Evolutionary conservation across 2,888 invertebrate species (phyloP), one percentile per base, ranked within the genome.

Genomic region (Eumerus sabulonum): DNA sequence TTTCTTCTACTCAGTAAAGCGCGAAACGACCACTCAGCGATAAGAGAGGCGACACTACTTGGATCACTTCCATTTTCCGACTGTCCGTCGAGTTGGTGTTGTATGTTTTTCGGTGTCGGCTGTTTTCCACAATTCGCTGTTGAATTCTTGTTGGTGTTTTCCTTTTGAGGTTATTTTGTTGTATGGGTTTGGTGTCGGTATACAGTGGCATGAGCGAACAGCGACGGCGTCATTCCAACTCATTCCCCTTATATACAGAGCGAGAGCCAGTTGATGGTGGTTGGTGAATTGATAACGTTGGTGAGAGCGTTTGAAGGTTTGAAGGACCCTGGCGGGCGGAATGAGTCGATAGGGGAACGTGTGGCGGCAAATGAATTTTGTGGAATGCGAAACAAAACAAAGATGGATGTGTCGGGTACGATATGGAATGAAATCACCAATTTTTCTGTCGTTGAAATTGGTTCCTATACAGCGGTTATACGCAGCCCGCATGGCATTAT

Each of bases 11-110:
- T 56, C 36, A 72, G 35, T 48, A 57, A 19, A 62, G 57, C 77
- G 73, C 73, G 73, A 67, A 73, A 63, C 77, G 48, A 4, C 38
- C 12, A 63, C 36, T 54, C 38, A 16, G 42, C 42, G 27, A 38
- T 59, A 1, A 18, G 7, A 62, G 11, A 59, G 42, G 51, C 79
- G 64, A 74, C 45, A 74, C 70, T 47, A 74, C 64, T 79, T 74
- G 68, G 60, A 74, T 47, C 79, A 74, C 68, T 79, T 79, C 79
- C 79, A 79, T 74, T 70, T 70, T 64, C 54, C 74, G 70, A 79
- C 79, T 79, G 74, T 12, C 51, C 54, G 79, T 50, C 66, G 62
- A 51, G 35, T 51, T 63, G 36, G 44, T 62, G 57, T 62, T 77
- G 77, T 62, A 42, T 64, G 57, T 68, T 76, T 73, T 54, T 42